Percentiles rank a stretch among this genome's conserved stretches.
These are phyloP conservation scores for Onychostoma macrolepis DNA, from an alignment of 2,113 vertebrate species.

Conservation along the genomic window DNA sequence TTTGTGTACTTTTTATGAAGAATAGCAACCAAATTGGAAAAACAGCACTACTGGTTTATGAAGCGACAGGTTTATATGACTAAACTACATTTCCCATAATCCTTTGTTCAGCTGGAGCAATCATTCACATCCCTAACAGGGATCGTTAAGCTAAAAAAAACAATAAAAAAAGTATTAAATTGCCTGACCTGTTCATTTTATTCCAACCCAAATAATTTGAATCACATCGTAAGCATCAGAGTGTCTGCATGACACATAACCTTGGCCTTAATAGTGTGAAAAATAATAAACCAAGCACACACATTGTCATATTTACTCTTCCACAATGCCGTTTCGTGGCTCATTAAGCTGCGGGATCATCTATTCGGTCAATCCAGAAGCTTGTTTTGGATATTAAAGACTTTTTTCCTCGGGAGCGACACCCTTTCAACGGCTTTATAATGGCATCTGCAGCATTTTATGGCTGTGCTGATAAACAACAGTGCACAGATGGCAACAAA, in stretches of 20 bases:
- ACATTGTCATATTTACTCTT: constrained; percentile 13
- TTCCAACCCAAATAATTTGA: neutral
- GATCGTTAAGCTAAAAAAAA: neutral
- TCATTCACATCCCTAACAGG: neutral
- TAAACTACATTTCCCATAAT: neutral
- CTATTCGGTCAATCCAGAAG: constrained; percentile 12
- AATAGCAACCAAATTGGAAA: neutral
- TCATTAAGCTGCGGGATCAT: constrained; percentile 33
- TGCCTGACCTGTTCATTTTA: neutral
- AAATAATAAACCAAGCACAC: neutral
- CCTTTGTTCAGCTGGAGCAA: neutral
- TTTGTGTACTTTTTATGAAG: neutral
- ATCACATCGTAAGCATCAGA: neutral
- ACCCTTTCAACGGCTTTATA: constrained; percentile 32
- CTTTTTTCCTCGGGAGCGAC: neutral
- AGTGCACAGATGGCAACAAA: constrained; percentile 54
- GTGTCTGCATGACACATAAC: neutral
- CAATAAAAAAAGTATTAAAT: neutral
- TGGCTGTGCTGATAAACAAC: constrained; percentile 44
- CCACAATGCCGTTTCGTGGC: neutral
- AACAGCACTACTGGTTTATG: neutral
- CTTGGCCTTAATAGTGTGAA: constrained; percentile 18
- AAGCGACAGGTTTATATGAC: neutral
- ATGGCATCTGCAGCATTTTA: constrained; percentile 37
- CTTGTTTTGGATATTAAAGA: constrained; percentile 3